Percentiles rank a stretch among this genome's conserved stretches.
These are phyloP conservation scores for Abrostola tripartita DNA, from an alignment of 2,888 invertebrate genomes.

Conservation along the genomic window DNA sequence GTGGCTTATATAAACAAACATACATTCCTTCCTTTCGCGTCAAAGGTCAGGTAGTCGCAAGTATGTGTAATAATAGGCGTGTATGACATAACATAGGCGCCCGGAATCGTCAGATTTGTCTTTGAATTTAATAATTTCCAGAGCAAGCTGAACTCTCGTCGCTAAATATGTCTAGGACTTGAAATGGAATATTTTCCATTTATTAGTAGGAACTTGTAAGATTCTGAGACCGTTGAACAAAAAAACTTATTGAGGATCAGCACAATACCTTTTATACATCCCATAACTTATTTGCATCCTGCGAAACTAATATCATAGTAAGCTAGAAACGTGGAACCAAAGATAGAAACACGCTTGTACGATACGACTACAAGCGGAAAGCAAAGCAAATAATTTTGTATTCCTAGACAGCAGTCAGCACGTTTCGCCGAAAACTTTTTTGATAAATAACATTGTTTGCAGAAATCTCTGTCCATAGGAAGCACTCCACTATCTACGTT, in stretches of 20 bases:
- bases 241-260: too few relatives aligned
- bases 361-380: constrained; percentile 6
- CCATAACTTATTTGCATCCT: too few relatives aligned
- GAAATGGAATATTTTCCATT: too few relatives aligned
- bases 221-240: too few relatives aligned
- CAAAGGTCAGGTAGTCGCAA: constrained; percentile 41
- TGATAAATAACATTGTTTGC: not conserved
- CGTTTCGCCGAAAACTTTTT: constrained; percentile 2
- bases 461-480: not conserved
- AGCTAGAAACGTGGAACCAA: not conserved
- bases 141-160: not conserved
- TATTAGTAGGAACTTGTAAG: too few relatives aligned
- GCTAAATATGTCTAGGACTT: not conserved
- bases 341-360: constrained; percentile 7
- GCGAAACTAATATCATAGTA: too few relatives aligned
- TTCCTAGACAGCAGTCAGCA: not conserved
- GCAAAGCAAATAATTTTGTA: constrained; percentile 1
- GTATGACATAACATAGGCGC: constrained; percentile 8
- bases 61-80: constrained; percentile 18
- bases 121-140: constrained; percentile 19
- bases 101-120: not conserved
- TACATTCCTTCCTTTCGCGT: constrained; percentile 47
- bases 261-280: too few relatives aligned
- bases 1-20: constrained; percentile 22
- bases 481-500: too few relatives aligned